Percentiles rank a stretch among this genome's conserved stretches.
phyloP scores from a whole-genome alignment of 2,888 invertebrate species.

The Tridacna gigas region DNA sequence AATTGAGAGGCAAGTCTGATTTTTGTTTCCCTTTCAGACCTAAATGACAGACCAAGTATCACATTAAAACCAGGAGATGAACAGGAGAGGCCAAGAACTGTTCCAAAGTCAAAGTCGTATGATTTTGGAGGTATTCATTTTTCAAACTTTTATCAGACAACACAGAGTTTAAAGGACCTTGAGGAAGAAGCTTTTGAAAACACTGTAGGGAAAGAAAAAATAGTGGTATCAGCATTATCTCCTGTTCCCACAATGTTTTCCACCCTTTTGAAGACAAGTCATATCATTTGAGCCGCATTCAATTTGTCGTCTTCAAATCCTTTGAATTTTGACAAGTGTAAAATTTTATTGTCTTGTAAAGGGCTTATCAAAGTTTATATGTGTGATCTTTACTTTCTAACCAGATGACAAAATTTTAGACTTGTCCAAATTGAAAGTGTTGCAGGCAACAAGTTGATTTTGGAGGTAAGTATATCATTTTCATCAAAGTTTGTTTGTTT shows the following conservation, averaged over 20 bases:
- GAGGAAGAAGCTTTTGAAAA: background rate
- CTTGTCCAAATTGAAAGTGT: background rate
- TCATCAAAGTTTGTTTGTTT: no score
- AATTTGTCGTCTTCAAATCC: background rate
- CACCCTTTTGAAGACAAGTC: background rate
- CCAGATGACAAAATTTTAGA: background rate
- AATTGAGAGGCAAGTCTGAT: no score
- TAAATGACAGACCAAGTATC: conserved; percentile 71
- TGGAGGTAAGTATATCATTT: no score
- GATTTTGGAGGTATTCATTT: conserved; percentile 77
- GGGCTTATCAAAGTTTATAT: no score
- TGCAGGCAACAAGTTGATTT: no score
- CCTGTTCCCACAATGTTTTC: background rate
- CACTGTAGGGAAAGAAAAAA: background rate
- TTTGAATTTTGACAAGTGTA: background rate
- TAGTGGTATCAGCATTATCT: background rate
- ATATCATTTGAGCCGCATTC: background rate
- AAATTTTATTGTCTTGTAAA: no score
- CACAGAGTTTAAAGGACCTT: no score
- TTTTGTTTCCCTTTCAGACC: conserved; percentile 38
- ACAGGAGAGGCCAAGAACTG: conserved; percentile 75
- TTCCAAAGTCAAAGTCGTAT: conserved; percentile 75
- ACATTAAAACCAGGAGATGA: conserved; percentile 74
- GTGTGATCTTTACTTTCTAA: background rate
- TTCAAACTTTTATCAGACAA: background rate